phyloP scores from a whole-genome alignment of 2,888 invertebrate genomes.

The Noctua fimbriata region DNA sequence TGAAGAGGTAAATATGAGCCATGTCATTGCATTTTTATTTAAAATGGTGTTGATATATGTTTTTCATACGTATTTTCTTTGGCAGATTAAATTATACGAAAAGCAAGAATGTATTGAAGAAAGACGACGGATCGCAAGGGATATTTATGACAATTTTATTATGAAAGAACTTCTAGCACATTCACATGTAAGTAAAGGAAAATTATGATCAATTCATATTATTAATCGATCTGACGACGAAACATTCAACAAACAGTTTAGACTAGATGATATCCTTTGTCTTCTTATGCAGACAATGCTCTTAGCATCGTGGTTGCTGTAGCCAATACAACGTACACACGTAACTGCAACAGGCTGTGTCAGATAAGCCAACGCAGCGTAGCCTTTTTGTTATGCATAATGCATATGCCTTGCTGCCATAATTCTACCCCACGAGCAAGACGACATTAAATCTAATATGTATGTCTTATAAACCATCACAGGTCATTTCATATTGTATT shows the following conservation, averaged over 20 bases:
- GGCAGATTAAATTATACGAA: constrained; percentile 99
- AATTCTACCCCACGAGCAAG: constrained; percentile 7
- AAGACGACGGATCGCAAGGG: constrained; percentile 97
- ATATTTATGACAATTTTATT: constrained; percentile 99
- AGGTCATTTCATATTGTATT: not conserved
- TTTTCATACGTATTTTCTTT: constrained; percentile 72
- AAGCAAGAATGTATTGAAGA: constrained; percentile 99
- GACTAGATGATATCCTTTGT: constrained; percentile 29
- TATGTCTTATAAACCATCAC: not conserved
- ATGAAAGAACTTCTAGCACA: constrained; percentile 99
- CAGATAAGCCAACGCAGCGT: constrained; percentile 22
- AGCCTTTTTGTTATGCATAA: constrained; percentile 38
- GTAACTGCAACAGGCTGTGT: constrained; percentile 14
- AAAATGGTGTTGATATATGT: constrained; percentile 4
- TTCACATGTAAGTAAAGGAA: constrained; percentile 96
- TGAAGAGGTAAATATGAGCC: constrained; percentile 96
- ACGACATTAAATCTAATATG: not conserved
- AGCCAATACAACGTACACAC: constrained; percentile 30
- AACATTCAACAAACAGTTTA: constrained; percentile 29
- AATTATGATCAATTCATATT: constrained; percentile 10
- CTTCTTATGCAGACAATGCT: constrained; percentile 7
- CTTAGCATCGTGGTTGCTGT: not conserved
- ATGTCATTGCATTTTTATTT: constrained; percentile 5
- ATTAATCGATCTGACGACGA: constrained; percentile 14
- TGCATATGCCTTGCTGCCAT: constrained; percentile 4